Evolutionary conservation across 2,888 invertebrate genomes (phyloP), one percentile per base, ranked within the genome.

Genomic region (Homarus gammarus): DNA sequence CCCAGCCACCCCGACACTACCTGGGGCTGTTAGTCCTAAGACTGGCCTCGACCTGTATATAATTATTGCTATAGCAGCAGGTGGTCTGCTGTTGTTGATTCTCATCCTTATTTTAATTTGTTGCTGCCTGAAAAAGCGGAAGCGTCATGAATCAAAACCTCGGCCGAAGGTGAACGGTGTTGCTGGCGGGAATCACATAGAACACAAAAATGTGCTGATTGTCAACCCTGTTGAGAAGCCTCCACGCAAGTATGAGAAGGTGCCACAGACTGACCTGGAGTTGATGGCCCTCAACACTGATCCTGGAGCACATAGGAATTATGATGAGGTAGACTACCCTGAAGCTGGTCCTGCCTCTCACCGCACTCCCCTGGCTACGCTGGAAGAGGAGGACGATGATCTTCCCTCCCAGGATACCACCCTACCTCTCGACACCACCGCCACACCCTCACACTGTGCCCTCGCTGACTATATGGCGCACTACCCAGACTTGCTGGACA

Each of bases 161-260:
- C 61, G 84, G 10, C 31, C 82, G 27, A 95, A 95, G 93, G 96
- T 96, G 92, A 96, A 96, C 94, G 95, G 92, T 1, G 64, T 36
- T 12, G 92, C 85, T 31, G 84, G 87, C 2, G 86, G 86, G 6
- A 79, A 78, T 56, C 86, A 85, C n/a, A 70, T 85, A 15, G 97
- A 97, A 94, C 97, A 97, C 93, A 97, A 97, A 94, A 97, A 97
- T 93, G 94, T 97, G 88, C 94, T 97, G 91, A 97, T 97, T 92
- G 96, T 97, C 31, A 92, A 92, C 82, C 92, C 92, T 1, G 90
- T 92, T 12, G 91, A 92, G 64, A 92, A 92, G 79, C 92, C 93
- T n/a, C 91, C 92, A 12, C 84, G 92, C 18, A 90, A 91, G 70
- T 93, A 93, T 88, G 92, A 92, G 77, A 91, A 92, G 68, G 90